Conservation (phyloP, 2,797 vertebrate genomes). For the Acanthornis magna region DNA sequence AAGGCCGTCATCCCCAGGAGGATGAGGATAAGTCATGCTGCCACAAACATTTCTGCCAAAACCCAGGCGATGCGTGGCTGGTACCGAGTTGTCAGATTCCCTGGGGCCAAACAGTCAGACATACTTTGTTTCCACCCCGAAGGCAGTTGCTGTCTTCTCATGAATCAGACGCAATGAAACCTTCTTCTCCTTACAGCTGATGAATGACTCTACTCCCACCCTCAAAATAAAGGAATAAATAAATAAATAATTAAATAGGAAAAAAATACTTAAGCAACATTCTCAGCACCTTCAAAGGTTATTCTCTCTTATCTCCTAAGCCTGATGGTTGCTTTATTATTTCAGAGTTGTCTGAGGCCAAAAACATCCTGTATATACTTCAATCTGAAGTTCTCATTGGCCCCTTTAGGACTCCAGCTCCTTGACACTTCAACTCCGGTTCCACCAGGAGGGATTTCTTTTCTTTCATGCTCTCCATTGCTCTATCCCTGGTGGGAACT, state of each 20-base stretch:
- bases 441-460: constrained; percentile 18
- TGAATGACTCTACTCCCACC: background rate
- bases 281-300: background rate
- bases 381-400: constrained; percentile 13
- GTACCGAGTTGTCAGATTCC: background rate
- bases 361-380: background rate
- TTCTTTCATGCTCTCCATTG: constrained; percentile 1
- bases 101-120: background rate
- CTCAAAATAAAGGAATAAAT: background rate
- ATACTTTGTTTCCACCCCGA: background rate
- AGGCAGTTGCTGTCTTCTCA: background rate
- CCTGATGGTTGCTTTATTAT: background rate
- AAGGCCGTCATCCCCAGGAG: background rate
- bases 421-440: background rate
- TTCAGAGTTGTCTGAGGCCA: background rate
- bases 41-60: background rate
- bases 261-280: background rate
- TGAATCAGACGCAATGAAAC: background rate
- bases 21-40: background rate
- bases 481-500: background rate
- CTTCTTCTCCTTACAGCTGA: background rate
- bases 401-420: background rate
- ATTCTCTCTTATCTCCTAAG: background rate
- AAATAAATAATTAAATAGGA: background rate
- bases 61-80: background rate